phyloP scores from a whole-genome alignment of 2,888 invertebrate species.

The Clistopyga incitator region DNA sequence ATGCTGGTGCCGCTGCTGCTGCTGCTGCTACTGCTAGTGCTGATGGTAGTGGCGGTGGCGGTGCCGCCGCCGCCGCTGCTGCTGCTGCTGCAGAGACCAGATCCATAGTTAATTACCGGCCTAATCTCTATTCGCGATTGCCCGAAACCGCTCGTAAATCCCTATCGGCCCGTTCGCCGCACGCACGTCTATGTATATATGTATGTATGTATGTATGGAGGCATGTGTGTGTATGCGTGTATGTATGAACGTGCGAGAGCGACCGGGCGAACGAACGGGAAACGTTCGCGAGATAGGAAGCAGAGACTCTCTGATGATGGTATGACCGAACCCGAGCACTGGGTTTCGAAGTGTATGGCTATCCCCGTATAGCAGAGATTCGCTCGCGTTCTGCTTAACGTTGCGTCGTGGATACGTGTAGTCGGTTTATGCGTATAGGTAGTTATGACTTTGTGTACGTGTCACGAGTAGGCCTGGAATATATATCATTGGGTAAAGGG shows the following conservation, averaged over 20 bases:
- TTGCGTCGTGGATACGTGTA: constrained; percentile 26
- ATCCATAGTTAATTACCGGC: constrained; percentile 84
- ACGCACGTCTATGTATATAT: constrained; percentile 70
- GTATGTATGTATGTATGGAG: constrained; percentile 22
- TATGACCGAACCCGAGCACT: background rate
- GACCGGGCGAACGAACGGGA: constrained; percentile 56
- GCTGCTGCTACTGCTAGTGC: constrained; percentile 67
- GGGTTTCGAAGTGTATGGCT: background rate
- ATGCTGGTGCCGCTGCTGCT: constrained; percentile 59
- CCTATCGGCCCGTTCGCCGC: constrained; percentile 82
- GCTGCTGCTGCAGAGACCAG: constrained; percentile 80
- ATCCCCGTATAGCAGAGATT: constrained; percentile 6
- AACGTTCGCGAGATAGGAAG: constrained; percentile 35
- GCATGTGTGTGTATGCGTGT: constrained; percentile 38
- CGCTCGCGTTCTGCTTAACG: constrained; percentile 8
- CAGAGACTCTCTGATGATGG: constrained; percentile 19
- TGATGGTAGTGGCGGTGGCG: constrained; percentile 67
- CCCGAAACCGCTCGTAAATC: constrained; percentile 84
- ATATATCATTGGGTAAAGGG: background rate
- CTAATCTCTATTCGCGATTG: constrained; percentile 84
- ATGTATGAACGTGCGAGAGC: constrained; percentile 42
- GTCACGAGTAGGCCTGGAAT: background rate
- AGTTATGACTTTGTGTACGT: constrained; percentile 17
- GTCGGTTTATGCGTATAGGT: background rate
- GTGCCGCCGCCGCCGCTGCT: constrained; percentile 69